Percentiles rank a stretch among this genome's conserved stretches.
These are phyloP conservation scores for Agonum fuliginosum DNA, from an alignment of 2,888 invertebrate species.

Conservation along the genomic window DNA sequence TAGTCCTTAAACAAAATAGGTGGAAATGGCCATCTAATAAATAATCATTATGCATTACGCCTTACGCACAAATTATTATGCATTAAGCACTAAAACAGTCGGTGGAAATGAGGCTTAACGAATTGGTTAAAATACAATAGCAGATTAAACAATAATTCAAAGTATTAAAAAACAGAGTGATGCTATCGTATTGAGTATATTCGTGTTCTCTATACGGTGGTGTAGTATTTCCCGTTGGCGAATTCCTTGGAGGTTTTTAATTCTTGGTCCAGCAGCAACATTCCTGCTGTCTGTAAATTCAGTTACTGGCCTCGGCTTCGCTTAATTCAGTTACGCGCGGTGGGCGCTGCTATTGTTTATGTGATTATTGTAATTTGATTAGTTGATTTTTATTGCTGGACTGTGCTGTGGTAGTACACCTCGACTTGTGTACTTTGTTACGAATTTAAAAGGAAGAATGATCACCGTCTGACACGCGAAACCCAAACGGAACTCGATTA, in stretches of 20 bases:
- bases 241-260: neutral
- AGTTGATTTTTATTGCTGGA: neutral
- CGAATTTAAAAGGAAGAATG: neutral
- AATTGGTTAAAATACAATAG: too few species aligned
- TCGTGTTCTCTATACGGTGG: too few species aligned
- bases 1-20: too few species aligned
- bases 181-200: too few species aligned
- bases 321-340: neutral
- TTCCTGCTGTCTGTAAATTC: neutral
- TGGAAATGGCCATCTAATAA: too few species aligned
- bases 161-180: too few species aligned
- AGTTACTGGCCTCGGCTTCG: neutral
- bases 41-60: too few species aligned
- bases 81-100: too few species aligned
- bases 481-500: neutral
- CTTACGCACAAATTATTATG: too few species aligned
- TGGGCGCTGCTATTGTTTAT: neutral
- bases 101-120: too few species aligned
- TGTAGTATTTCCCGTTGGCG: neutral
- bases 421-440: neutral
- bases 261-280: neutral
- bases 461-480: neutral
- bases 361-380: constrained; percentile 7
- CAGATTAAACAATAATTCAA: too few species aligned
- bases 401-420: too few species aligned